Evolutionary conservation across 1,140 invertebrate genomes (phyloP).

Genomic region (Hycleus phaleratus): DNA sequence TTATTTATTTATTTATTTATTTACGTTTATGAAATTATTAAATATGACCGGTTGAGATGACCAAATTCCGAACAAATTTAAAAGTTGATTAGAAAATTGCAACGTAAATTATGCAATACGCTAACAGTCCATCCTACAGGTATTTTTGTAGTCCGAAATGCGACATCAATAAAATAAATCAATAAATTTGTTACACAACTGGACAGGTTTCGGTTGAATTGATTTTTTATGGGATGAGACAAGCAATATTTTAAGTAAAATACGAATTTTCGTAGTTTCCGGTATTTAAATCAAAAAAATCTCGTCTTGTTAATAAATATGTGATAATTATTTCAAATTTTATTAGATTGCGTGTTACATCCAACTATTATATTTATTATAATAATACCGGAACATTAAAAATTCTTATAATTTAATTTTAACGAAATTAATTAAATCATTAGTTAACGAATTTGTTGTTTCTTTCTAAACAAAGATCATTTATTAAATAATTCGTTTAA

Average conservation of each 20-base stretch:
- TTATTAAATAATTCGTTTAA: too few species aligned
- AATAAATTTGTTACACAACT: slow-evolving; percentile 15
- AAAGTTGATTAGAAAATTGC: slow-evolving; percentile 6
- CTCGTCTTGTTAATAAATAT: not conserved
- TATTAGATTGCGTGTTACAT: not conserved
- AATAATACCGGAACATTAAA: not conserved
- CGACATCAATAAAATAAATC: slow-evolving; percentile 6
- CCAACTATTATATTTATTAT: not conserved
- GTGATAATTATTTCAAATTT: not conserved
- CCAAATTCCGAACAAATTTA: not conserved
- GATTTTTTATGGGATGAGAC: not conserved
- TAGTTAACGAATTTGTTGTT: not conserved
- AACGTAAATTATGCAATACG: slow-evolving; percentile 7
- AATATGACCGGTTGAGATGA: not conserved
- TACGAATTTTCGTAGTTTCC: not conserved
- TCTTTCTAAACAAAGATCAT: too few species aligned
- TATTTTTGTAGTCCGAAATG: slow-evolving; percentile 8
- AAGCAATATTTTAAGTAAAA: too few species aligned
- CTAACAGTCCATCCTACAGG: not conserved
- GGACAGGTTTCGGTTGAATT: slow-evolving; percentile 10
- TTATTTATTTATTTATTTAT: too few species aligned
- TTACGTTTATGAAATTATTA: too few species aligned
- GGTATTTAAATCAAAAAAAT: not conserved
- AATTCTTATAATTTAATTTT: not conserved
- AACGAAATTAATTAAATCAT: not conserved